phyloP scores from a whole-genome alignment of 2,888 invertebrate genomes.

The Apamea monoglypha region DNA sequence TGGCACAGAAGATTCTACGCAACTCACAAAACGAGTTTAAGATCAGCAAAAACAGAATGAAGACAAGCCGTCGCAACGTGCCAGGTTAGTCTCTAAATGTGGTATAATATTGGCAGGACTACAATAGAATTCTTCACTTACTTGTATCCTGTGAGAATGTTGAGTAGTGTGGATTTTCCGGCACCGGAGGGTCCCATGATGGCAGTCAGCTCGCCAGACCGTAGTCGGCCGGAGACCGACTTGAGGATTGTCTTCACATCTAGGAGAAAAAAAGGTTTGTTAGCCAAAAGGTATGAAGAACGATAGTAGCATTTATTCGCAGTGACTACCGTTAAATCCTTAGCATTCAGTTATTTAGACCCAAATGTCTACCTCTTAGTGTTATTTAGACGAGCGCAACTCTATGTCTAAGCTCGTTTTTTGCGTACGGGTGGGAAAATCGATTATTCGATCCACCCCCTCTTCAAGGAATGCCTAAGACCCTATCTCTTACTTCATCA shows the following conservation, averaged over 20 bases:
- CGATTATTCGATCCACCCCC: no score
- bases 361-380: neutral
- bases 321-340: neutral
- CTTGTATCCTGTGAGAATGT: constrained; percentile 98
- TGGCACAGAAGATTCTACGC: neutral
- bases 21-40: constrained; percentile 23
- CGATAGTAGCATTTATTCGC: no score
- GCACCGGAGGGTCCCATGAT: constrained; percentile 99
- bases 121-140: constrained; percentile 87
- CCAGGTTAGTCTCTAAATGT: neutral
- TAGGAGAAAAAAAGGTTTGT: constrained; percentile 83
- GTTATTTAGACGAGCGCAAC: no score
- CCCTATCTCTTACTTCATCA: neutral
- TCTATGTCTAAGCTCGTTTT: no score
- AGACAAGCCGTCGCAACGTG: neutral
- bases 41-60: neutral
- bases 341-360: neutral
- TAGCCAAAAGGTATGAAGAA: neutral
- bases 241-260: constrained; percentile 97
- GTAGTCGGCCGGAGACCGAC: constrained; percentile 96
- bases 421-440: no score
- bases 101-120: constrained; percentile 12
- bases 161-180: constrained; percentile 97
- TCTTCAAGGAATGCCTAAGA: neutral
- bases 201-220: constrained; percentile 97